Evolutionary conservation across 2,797 vertebrate genomes (phyloP).

Genomic region (Melanotaenia trifasciata): DNA sequence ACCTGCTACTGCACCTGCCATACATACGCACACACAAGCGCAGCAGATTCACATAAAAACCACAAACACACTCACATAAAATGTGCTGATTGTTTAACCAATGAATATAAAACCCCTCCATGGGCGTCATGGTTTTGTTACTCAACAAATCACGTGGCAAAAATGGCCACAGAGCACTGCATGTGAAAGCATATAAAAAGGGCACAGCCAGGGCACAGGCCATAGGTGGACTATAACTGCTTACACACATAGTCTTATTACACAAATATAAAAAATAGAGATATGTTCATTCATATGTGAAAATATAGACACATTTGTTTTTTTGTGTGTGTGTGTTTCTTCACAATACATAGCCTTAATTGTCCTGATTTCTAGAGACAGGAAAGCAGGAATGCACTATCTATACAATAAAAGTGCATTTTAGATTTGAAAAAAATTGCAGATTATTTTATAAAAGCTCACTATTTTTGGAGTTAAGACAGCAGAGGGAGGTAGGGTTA

Average conservation of each 20-base stretch:
- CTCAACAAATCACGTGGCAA: slow-evolving; percentile 79
- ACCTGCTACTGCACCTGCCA: slow-evolving; percentile 54
- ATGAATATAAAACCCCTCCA: slow-evolving; percentile 79
- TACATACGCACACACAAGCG: slow-evolving; percentile 26
- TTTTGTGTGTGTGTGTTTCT: no score
- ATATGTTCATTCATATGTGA: neutral
- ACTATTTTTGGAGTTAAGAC: slow-evolving; percentile 33
- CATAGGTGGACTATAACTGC: neutral
- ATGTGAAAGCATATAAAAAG: neutral
- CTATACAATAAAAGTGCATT: slow-evolving; percentile 3
- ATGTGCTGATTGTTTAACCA: slow-evolving; percentile 78
- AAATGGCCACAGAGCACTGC: slow-evolving; percentile 51
- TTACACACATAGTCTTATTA: neutral
- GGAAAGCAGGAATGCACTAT: neutral
- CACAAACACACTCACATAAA: slow-evolving; percentile 58
- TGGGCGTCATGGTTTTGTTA: slow-evolving; percentile 80
- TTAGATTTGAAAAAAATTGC: slow-evolving; percentile 12
- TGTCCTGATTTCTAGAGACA: neutral
- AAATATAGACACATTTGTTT: neutral
- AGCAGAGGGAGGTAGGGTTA: slow-evolving; percentile 27
- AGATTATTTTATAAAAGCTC: slow-evolving; percentile 5
- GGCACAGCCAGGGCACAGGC: neutral
- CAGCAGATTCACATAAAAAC: slow-evolving; percentile 53
- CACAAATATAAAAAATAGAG: neutral
- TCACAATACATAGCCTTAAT: neutral